Evolutionary conservation across 1,140 invertebrate genomes (phyloP).

Genomic region (Diachasmimorpha longicaudata): DNA sequence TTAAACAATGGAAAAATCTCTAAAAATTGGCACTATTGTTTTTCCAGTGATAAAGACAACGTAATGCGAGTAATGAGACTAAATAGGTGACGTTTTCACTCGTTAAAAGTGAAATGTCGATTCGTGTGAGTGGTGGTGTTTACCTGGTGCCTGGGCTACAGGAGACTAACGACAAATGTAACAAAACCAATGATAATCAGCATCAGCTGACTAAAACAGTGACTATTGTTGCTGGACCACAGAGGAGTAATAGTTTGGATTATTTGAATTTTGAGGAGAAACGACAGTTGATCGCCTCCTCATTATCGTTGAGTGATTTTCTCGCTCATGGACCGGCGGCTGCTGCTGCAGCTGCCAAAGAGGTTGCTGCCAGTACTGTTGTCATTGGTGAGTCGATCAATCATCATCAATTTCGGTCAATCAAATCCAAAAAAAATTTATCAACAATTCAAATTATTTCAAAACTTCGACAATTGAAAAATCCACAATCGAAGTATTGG

Average conservation of each 20-base stretch:
- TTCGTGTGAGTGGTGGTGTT: constrained; percentile 58
- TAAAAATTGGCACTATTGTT: not conserved
- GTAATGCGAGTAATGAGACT: not conserved
- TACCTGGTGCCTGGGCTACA: constrained; percentile 52
- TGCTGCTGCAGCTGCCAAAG: constrained; percentile 68
- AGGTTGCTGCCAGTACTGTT: constrained; percentile 62
- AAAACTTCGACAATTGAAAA: too few species aligned
- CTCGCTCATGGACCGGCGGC: constrained; percentile 72
- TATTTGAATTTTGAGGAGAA: constrained; percentile 91
- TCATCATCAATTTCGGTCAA: not conserved
- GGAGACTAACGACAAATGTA: constrained; percentile 43
- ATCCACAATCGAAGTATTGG: too few species aligned
- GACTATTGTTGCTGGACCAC: constrained; percentile 69
- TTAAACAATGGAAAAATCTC: not conserved
- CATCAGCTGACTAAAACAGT: constrained; percentile 66
- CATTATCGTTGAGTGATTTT: constrained; percentile 84
- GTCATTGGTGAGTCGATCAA: constrained; percentile 60
- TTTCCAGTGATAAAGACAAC: not conserved
- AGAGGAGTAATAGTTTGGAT: constrained; percentile 84
- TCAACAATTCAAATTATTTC: too few species aligned
- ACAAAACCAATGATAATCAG: constrained; percentile 41
- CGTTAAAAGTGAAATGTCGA: constrained; percentile 49
- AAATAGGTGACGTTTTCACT: not conserved
- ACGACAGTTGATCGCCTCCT: constrained; percentile 85
- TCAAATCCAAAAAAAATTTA: not conserved